phyloP scores from a whole-genome alignment of 2,113 vertebrate genomes.

The Aramus guarauna region DNA sequence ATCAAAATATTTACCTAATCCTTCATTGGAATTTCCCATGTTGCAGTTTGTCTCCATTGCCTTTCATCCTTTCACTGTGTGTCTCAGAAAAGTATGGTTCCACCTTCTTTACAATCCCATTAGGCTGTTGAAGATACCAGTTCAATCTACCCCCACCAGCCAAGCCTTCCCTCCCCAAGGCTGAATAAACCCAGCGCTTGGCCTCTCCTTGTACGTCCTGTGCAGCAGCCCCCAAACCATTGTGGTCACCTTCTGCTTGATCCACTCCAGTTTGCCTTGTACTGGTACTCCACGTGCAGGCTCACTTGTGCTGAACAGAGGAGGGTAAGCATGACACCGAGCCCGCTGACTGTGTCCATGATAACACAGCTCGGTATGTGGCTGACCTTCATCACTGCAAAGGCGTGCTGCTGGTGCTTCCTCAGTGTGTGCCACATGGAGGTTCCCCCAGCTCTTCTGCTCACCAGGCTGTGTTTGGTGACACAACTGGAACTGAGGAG shows the following conservation, averaged over 20 bases:
- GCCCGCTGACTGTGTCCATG: not conserved
- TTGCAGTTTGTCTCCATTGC: not conserved
- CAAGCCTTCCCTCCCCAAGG: not conserved
- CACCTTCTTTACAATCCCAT: not conserved
- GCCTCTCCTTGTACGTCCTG: not conserved
- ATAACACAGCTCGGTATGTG: fast-evolving
- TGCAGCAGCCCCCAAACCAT: not conserved
- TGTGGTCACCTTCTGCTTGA: not conserved
- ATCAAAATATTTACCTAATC: not conserved
- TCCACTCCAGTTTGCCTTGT: not conserved
- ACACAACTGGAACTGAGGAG: not conserved
- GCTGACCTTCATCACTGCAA: not conserved
- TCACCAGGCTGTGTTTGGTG: not conserved
- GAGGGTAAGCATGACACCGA: not conserved
- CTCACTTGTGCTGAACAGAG: not conserved
- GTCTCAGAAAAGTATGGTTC: not conserved
- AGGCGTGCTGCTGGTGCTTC: not conserved
- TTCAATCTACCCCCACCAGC: fast-evolving
- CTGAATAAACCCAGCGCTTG: not conserved
- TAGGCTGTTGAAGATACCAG: not conserved
- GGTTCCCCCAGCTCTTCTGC: not conserved
- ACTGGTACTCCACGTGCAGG: not conserved
- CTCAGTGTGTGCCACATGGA: not conserved
- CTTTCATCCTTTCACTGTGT: not conserved
- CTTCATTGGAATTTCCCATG: not conserved